Evolutionary conservation across 2,113 vertebrate genomes (phyloP), one percentile per base, ranked within the genome.

Genomic region (Psilopsiagon aurifrons): DNA sequence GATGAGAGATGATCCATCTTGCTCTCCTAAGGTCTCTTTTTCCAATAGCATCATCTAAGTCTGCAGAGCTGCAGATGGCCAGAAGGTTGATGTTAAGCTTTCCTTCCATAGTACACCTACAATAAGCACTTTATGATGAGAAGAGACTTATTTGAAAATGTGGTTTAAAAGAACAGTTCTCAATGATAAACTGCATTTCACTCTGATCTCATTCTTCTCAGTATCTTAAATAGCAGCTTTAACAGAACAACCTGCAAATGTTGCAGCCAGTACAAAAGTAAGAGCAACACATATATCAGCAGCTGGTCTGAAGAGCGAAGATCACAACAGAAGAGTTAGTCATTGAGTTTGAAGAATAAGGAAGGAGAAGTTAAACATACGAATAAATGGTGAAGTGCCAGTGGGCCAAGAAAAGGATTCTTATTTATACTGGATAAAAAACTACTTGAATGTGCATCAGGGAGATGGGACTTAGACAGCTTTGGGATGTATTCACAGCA

Each of bases 221-320:
- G 2, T 74, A 31, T 43, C 62, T 64, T 54, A 35, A 18, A 28
- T 49, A n/a, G 28, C 23, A 75, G 3, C 17, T 78, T 83, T 13
- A 44, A 18, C 7, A 71, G 11, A 25, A 41, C 8, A 71, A 33
- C 11, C 3, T 46, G 11, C 3, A 46, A 33, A 49, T 46, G 5
- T 10, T 60, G 9, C 62, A 25, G 9, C 7, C 23, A 39, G 5
- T 12, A 27, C 46, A 33, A 37, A 22, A 41, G 19, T 49, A 41
- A 66, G 4, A 4, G 15, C 6, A 52, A 59, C 0, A 0, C 10
- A 23, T 33, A 27, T 10, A 19, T 1, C 13, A 47, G 10, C 10
- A 35, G 24, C 20, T 39, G 17, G 62, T 11, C 13, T 67, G 12
- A 63, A 17, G 14, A 86, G 17, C 14, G 49, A 69, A 29, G 17